Evolutionary conservation across 2,113 vertebrate genomes (phyloP), one percentile per base, ranked within the genome.

Genomic region (Menidia beryllina): DNA sequence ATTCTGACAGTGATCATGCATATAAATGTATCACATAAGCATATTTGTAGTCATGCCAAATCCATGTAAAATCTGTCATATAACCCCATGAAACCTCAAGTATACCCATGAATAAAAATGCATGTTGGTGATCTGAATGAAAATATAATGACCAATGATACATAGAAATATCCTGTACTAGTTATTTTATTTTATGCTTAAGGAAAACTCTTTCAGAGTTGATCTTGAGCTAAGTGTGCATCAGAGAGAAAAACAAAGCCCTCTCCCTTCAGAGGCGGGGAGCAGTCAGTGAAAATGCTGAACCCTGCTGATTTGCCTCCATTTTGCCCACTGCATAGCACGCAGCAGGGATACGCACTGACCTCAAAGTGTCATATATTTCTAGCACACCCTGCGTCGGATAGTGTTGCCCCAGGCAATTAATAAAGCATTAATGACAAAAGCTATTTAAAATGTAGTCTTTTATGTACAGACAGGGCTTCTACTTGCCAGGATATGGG

Each of bases 351-450:
- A 93, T 93, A 95, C 83, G 80, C 93, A 92, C 95, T 97, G 96
- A 97, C 97, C 97, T 97, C 96, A 96, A 96, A 97, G 96, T 97
- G 96, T 97, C 97, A 97, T 92, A 94, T 93, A 94, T 95, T 94
- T 96, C 94, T 91, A 94, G 95, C 94, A 95, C 93, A 94, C 94
- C 93, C 90, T 86, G 93, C 92, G 87, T 92, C 86, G 91, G 89
- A 92, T 93, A 93, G 84, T 82, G 89, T 95, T 88, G 95, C 97
- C 95, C 86, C 82, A 51, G 95, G 97, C 98, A 96, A 96, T 97
- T 97, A 97, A 98, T 97, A 97, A 98, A 97, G 96, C 95, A 96
- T 98, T 97, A 97, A 98, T 96, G 96, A 97, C 96, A 97, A 96
- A 96, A 93, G 93, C 95, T 95, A 96, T 97, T 97, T 96, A 94